Percentiles rank a stretch among this genome's conserved stretches.
Conservation (phyloP, 2,797 vertebrate species). For the Chrysocyon brachyurus region DNA sequence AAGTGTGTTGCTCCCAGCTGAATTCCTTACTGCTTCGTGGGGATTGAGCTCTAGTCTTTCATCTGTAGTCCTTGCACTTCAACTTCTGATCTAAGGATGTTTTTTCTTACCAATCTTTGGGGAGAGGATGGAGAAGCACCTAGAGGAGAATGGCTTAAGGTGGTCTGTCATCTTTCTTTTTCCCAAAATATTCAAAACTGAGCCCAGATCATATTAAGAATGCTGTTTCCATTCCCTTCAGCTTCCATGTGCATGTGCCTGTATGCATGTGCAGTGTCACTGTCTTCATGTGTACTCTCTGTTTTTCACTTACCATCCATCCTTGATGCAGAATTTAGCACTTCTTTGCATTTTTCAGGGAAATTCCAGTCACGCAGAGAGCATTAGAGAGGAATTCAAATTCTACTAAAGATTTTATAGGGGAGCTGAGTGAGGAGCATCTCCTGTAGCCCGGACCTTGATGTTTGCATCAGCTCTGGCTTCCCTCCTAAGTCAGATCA, state of each 20-base stretch:
- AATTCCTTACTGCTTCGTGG: not conserved
- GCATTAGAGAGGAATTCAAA: not conserved
- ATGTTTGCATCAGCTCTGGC: not conserved
- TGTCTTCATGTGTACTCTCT: rapidly evolving
- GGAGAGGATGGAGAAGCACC: not conserved
- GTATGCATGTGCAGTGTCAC: rapidly evolving
- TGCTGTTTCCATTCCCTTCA: not conserved
- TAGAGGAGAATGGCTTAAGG: not conserved
- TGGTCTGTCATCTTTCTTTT: not conserved
- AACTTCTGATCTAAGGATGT: not conserved
- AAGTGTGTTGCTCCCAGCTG: not conserved
- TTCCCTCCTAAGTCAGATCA: not conserved
- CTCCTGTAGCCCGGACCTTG: not conserved
- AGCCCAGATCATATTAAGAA: not conserved
- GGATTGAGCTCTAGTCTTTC: not conserved
- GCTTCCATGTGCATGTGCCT: rapidly evolving
- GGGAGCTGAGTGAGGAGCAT: not conserved
- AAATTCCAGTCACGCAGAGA: not conserved
- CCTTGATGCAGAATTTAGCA: not conserved
- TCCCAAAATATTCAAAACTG: not conserved
- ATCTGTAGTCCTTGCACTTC: not conserved
- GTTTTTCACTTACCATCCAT: not conserved
- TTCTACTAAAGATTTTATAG: not conserved
- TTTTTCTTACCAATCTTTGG: not conserved
- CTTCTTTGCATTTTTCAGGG: not conserved